A percentile compares a stretch with the other conserved stretches of the same genome.
These are phyloP conservation scores for Pogonomyrmex californicus DNA, from an alignment of 1,140 invertebrate species.

Conservation along the genomic window DNA sequence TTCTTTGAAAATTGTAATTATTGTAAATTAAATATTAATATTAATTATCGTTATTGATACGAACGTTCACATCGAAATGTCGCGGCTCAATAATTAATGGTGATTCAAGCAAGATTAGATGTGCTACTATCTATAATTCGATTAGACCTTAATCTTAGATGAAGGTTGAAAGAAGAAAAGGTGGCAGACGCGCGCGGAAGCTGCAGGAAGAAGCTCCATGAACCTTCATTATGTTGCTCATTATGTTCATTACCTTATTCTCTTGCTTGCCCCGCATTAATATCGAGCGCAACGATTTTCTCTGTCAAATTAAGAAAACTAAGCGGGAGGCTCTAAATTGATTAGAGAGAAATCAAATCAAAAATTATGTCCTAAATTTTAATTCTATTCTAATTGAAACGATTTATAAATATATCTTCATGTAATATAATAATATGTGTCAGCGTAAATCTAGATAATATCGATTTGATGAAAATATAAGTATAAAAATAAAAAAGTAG, in stretches of 20 bases:
- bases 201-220: conserved; percentile 81
- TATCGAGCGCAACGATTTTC: conserved; percentile 82
- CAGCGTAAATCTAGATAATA: background rate
- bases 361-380: conserved; percentile 79
- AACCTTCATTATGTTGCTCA: conserved; percentile 85
- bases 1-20: background rate
- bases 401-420: background rate
- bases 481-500: conserved; percentile 3
- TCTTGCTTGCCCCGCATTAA: conserved; percentile 81
- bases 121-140: conserved; percentile 83
- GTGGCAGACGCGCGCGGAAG: conserved; percentile 67
- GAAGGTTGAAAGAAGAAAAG: conserved; percentile 75
- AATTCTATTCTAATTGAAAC: conserved; percentile 21
- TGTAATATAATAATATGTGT: background rate
- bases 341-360: conserved; percentile 75
- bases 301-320: conserved; percentile 84
- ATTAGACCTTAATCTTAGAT: conserved; percentile 83
- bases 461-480: background rate
- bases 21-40: background rate
- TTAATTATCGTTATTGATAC: background rate
- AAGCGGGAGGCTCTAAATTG: conserved; percentile 81
- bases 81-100: conserved; percentile 48
- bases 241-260: conserved; percentile 71
- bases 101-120: conserved; percentile 73
- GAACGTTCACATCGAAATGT: conserved; percentile 39